Conservation (phyloP, 1,140 invertebrate genomes). For the Megalonaias nervosa region DNA sequence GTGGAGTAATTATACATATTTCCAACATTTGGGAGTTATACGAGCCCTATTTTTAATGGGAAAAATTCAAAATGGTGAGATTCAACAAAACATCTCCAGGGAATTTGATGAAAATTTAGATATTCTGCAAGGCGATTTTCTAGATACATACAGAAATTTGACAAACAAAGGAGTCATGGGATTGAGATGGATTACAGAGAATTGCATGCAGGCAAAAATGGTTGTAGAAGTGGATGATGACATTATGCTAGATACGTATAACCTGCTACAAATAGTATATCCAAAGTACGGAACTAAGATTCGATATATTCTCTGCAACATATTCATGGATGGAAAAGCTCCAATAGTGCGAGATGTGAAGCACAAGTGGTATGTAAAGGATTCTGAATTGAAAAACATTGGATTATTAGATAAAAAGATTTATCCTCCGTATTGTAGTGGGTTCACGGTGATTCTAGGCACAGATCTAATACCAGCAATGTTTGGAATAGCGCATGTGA, state of each 20-base stretch:
- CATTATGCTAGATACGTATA: constrained; percentile 26
- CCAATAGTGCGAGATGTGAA: constrained; percentile 31
- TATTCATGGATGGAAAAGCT: constrained; percentile 27
- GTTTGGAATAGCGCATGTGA: constrained; percentile 56
- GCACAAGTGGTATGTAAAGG: constrained; percentile 47
- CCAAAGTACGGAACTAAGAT: constrained; percentile 10
- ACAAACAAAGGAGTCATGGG: constrained; percentile 81
- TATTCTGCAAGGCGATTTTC: constrained; percentile 64
- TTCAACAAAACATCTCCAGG: constrained; percentile 39
- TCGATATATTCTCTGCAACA: constrained; percentile 42
- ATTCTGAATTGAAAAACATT: constrained; percentile 34
- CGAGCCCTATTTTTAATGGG: constrained; percentile 80
- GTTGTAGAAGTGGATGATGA: constrained; percentile 71
- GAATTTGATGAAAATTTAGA: constrained; percentile 52
- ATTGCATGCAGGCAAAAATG: constrained; percentile 75
- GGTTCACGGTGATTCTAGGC: constrained; percentile 44
- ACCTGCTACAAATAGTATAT: constrained; percentile 17
- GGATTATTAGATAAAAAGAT: constrained; percentile 31
- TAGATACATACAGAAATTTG: constrained; percentile 64
- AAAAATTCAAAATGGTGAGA: constrained; percentile 66
- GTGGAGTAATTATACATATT: constrained; percentile 57
- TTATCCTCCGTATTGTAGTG: constrained; percentile 56
- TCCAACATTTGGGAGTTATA: constrained; percentile 35
- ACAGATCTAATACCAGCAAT: constrained; percentile 53
- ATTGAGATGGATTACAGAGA: constrained; percentile 83